Evolutionary conservation across 2,113 vertebrate genomes (phyloP), one percentile per base, ranked within the genome.

Genomic region (Illadopsis cleaveri): DNA sequence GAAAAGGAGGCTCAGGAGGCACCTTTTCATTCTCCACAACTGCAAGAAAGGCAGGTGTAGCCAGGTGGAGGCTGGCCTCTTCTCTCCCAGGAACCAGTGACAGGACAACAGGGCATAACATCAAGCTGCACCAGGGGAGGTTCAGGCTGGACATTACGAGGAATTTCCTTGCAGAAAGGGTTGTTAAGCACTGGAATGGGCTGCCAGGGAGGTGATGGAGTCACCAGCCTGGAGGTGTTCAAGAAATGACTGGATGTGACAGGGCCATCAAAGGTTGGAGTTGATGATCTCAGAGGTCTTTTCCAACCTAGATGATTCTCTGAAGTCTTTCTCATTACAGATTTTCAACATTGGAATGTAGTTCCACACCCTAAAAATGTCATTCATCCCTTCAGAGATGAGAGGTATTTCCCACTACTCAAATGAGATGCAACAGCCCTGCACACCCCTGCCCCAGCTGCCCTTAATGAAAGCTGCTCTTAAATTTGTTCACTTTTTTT

Each of bases 21-120:
- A 25, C 11, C 3, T 54, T 18, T 12, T 47, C 17, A 23, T 38
- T 42, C 21, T 25, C 61, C 31, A 20, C 8, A 61, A 5, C 21
- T 0, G 0, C n/a, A 21, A 61, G 25, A 35, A 61, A 47, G 28
- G 40, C 47, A 40, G 15, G 0, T 23, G 17, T 54, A 42, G 30
- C 21, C 3, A 9, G 10, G 9, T 53, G n/a, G 19, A 9, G 10
- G 1, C 45, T 8, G 16, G 6, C 11, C 6, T 27, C 25, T 75
- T 61, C 40, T 69, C 40, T 82, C 25, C 48, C 31, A 23, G 25
- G 54, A 68, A 1, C 30, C 21, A 27, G 54, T 21, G 35, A 19
- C 11, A 40, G 54, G 25, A 35, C 30, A 33, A 48, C 21, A 61
- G 40, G 21, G 3, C 14, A 13, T 6, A 47, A 30, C 30, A 25